Conservation (phyloP, 2,113 vertebrate genomes). For the Gymnobelideus leadbeateri region DNA sequence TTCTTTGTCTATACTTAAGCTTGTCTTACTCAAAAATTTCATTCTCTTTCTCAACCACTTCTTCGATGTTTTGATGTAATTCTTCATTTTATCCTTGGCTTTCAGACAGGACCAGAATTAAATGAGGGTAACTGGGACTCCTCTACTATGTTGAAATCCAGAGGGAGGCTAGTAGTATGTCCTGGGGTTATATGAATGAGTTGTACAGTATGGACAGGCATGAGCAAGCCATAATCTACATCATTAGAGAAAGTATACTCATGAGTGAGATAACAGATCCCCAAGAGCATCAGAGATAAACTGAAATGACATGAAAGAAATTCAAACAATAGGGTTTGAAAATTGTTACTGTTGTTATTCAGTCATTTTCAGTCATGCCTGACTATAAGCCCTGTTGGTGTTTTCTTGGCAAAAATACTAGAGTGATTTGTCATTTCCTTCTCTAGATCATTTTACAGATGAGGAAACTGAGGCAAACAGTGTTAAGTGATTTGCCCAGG, state of each 20-base stretch:
- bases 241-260: not conserved
- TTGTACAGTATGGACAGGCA: not conserved
- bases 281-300: not conserved
- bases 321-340: not conserved
- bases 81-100: not conserved
- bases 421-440: not conserved
- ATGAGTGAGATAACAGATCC: not conserved
- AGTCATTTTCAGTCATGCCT: not conserved
- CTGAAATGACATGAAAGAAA: not conserved
- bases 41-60: not conserved
- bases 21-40: not conserved
- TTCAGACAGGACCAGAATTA: not conserved
- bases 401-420: not conserved
- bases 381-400: not conserved
- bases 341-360: not conserved
- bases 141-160: not conserved
- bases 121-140: not conserved
- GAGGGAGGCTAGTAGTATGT: not conserved
- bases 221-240: not conserved
- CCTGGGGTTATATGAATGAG: not conserved
- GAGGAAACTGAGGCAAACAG: not conserved
- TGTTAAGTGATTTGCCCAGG: not conserved
- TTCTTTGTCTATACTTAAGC: not conserved
- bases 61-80: not conserved
- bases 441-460: not conserved